These are phyloP conservation scores for Fissipunctia ypsillon DNA, from an alignment of 2,888 invertebrate genomes.

Conservation along the genomic window DNA sequence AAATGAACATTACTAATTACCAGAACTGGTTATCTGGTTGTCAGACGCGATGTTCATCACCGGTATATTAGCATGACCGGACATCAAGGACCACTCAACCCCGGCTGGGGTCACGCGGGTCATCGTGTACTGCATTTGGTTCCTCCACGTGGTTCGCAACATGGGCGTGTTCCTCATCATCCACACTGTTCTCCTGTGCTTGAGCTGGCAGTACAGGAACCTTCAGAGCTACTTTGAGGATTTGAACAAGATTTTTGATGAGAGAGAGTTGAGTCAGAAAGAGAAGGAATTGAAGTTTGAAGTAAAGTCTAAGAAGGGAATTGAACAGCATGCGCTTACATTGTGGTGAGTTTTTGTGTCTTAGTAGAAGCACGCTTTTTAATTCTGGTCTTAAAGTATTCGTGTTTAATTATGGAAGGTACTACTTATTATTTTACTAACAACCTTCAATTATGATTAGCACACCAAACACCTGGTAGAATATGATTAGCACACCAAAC, in stretches of 20 bases:
- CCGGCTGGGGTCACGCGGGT: slow-evolving; percentile 24
- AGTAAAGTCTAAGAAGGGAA: slow-evolving; percentile 30
- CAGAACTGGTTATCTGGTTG: neutral
- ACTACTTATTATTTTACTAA: neutral
- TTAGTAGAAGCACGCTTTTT: neutral
- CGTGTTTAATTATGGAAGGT: neutral
- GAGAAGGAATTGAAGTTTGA: slow-evolving; percentile 45
- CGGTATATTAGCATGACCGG: slow-evolving; percentile 48
- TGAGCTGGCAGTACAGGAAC: slow-evolving; percentile 42
- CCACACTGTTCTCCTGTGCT: slow-evolving; percentile 30
- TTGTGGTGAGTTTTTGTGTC: slow-evolving; percentile 31
- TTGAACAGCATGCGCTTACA: slow-evolving; percentile 38
- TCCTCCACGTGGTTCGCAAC: slow-evolving; percentile 30
- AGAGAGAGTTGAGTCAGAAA: slow-evolving; percentile 17
- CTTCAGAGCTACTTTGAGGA: slow-evolving; percentile 36
- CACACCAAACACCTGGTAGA: neutral
- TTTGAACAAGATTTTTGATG: slow-evolving; percentile 26
- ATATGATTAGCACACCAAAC: no score
- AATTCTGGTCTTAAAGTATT: neutral
- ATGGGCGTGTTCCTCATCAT: slow-evolving; percentile 41
- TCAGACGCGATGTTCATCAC: slow-evolving; percentile 46
- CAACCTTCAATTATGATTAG: neutral
- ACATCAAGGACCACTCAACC: slow-evolving; percentile 24
- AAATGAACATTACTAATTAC: neutral
- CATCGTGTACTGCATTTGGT: slow-evolving; percentile 36